Conservation (phyloP, 2,888 invertebrate species). For the Drosophila subquinaria region DNA sequence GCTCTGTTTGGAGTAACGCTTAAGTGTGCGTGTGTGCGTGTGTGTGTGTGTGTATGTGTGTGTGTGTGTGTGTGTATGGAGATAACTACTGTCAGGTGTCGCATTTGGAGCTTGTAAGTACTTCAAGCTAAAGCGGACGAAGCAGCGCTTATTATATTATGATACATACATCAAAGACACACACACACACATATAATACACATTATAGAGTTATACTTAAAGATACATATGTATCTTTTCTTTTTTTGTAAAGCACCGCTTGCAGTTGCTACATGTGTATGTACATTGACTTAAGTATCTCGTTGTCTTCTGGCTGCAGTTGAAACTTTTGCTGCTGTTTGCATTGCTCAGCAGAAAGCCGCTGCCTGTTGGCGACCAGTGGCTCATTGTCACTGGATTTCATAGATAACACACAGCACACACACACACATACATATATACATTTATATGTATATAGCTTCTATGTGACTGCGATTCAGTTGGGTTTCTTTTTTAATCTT, state of each 20-base stretch:
- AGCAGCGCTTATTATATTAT: constrained; percentile 64
- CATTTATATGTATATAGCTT: neutral
- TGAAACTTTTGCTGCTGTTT: constrained; percentile 34
- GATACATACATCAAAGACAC: neutral
- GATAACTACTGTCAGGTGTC: constrained; percentile 73
- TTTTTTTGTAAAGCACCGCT: constrained; percentile 63
- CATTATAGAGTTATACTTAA: constrained; percentile 15
- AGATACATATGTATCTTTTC: constrained; percentile 65
- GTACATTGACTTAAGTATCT: constrained; percentile 41
- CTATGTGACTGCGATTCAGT: constrained; percentile 46
- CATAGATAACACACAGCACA: constrained; percentile 62
- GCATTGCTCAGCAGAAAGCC: constrained; percentile 67
- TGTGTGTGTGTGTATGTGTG: constrained; percentile 19
- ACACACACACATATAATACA: neutral
- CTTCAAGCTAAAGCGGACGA: constrained; percentile 31
- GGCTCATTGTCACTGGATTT: constrained; percentile 72
- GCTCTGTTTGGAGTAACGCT: constrained; percentile 37
- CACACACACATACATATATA: constrained; percentile 14
- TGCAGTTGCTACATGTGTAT: constrained; percentile 31
- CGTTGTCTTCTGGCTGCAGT: constrained; percentile 19
- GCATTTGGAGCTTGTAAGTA: constrained; percentile 29
- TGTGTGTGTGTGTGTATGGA: constrained; percentile 31
- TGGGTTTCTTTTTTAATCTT: constrained; percentile 73
- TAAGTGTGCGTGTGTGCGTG: constrained; percentile 36
- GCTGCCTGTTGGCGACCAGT: constrained; percentile 37